Base-by-base conservation (phyloP, 2,888 invertebrate species). In the Aleiodes testaceus region DNA sequence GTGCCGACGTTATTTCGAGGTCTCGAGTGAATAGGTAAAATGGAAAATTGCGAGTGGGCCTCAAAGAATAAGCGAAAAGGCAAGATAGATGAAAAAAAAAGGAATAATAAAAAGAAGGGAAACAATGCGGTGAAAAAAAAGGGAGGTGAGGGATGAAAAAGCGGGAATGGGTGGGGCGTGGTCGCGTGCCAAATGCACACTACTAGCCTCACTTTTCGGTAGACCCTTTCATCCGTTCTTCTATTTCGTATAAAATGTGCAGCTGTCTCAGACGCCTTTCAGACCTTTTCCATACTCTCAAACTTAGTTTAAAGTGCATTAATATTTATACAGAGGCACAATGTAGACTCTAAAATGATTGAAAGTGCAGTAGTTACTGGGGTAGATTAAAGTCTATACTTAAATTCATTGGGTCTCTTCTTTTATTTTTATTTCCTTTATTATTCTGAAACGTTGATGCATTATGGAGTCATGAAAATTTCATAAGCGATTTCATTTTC, bases 141-240 rank as follows among this genome's bases (percentile, higher is more conserved):
- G 50, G 52, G 26, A 26, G 22, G 14, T 42, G 50, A 11, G 65
- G 68, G 63, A 59, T 55, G 75, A 74, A 78, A 78, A 75, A 68
- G 55, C 67, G 61, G 75, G 74, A 74, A 80, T 75, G 77, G 74
- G 63, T 71, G 74, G 74, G 77, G 75, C 78, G 76, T 74, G 80
- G 76, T 77, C 64, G 72, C 72, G 73, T 77, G 80, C 75, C 79
- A 80, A 45, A 78, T 75, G 79, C 79, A 79, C 75, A 64, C 50
- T 47, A 73, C 76, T 36, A 36, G 59, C 64, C 69, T 76, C 75
- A 49, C 49, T 49, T 49, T 49, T 49, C 49, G 49, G 16, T 49
- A 36, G 36, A 36, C 11, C 36, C 36, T 36, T 36, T 36, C 36
- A 36, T 36, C 9, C 9, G 36, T 7, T 11, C 36, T 36, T 9